Evolutionary conservation across 2,888 invertebrate species (phyloP).

Genomic region (Syrphus vitripennis): DNA sequence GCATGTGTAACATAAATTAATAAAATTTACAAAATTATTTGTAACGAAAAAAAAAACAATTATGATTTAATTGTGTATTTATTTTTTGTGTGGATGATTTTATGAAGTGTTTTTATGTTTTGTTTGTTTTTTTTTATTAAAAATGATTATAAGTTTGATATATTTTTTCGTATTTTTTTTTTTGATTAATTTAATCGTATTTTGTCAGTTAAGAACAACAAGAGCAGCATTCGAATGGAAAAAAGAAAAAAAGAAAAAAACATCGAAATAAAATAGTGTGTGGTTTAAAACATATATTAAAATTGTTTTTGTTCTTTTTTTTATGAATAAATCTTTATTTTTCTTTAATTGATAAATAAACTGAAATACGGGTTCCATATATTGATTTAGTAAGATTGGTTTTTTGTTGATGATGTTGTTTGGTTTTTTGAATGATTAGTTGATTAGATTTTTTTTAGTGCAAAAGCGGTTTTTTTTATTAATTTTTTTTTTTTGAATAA

Average conservation of each 20-base stretch:
- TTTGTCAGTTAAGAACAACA: slow-evolving; percentile 72
- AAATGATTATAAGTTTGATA: slow-evolving; percentile 62
- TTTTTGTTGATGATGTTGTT: slow-evolving; percentile 1
- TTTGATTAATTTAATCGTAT: slow-evolving; percentile 61
- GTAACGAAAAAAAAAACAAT: slow-evolving; percentile 28
- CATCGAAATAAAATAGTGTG: slow-evolving; percentile 73
- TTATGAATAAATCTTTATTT: slow-evolving; percentile 52
- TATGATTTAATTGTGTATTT: slow-evolving; percentile 36
- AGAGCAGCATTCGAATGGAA: slow-evolving; percentile 74
- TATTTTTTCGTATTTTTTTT: slow-evolving; percentile 55
- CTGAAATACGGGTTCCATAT: slow-evolving; percentile 57
- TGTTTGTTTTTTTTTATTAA: slow-evolving; percentile 27
- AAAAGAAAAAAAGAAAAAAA: slow-evolving; percentile 74
- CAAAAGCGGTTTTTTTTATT: slow-evolving; percentile 36
- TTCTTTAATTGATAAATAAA: slow-evolving; percentile 44
- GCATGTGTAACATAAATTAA: slow-evolving; percentile 32
- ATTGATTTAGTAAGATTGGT: slow-evolving; percentile 66
- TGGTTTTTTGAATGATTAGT: slow-evolving; percentile 12
- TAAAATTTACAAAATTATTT: slow-evolving; percentile 32
- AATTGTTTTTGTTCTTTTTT: slow-evolving; percentile 46
- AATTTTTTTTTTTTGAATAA: slow-evolving; percentile 6
- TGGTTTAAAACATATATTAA: slow-evolving; percentile 68
- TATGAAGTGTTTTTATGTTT: slow-evolving; percentile 29
- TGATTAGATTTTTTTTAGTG: slow-evolving; percentile 17
- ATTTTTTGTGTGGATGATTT: slow-evolving; percentile 59